These are phyloP conservation scores for Elaphurus davidianus DNA, from an alignment of 2,113 vertebrate genomes.

Conservation along the genomic window DNA sequence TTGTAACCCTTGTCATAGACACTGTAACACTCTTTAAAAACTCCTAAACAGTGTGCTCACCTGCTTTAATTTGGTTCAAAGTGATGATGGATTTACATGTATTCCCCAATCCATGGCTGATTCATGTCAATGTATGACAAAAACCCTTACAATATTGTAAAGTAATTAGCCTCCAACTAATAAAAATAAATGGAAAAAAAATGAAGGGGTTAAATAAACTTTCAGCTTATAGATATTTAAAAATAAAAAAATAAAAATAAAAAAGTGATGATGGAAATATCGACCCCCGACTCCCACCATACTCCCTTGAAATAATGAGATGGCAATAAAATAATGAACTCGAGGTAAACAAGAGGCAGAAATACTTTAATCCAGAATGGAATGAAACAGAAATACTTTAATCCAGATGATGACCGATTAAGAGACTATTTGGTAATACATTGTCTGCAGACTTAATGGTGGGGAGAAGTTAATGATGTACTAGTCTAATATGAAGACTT, in stretches of 20 bases:
- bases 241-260: no score
- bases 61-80: background rate
- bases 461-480: accelerated
- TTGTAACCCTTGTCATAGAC: background rate
- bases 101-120: no score
- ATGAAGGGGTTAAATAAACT: no score
- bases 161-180: no score
- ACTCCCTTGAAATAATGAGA: background rate
- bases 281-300: accelerated
- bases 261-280: slow-evolving; percentile 17
- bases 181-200: no score
- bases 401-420: background rate
- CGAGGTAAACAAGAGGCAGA: slow-evolving; percentile 24
- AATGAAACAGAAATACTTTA: background rate
- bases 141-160: no score
- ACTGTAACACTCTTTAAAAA: background rate
- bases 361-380: background rate
- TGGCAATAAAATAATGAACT: slow-evolving; percentile 39
- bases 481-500: background rate
- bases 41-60: background rate
- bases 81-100: background rate
- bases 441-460: background rate
- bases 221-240: no score
- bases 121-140: no score
- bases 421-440: background rate